These are phyloP conservation scores for Calephelis nemesis DNA, from an alignment of 1,140 invertebrate species.

Conservation along the genomic window DNA sequence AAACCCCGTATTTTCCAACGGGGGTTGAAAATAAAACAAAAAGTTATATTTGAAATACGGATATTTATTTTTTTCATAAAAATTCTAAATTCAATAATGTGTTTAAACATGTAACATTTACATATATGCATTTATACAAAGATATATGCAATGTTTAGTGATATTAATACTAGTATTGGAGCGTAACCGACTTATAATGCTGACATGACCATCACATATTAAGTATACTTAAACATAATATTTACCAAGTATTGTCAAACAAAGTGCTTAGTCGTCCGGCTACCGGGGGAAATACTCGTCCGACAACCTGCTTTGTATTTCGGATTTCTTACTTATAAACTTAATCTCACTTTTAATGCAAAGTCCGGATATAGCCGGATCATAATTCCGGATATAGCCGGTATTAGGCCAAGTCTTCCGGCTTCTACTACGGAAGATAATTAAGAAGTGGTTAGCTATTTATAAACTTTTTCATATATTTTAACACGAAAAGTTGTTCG, in stretches of 20 bases:
- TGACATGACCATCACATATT: slow-evolving; percentile 66
- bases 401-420: too few relatives aligned
- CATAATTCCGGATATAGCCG: too few relatives aligned
- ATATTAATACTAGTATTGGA: slow-evolving; percentile 76
- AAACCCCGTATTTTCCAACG: too few relatives aligned
- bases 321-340: too few relatives aligned
- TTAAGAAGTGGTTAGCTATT: too few relatives aligned
- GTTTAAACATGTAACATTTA: slow-evolving; percentile 80
- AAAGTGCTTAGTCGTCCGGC: slow-evolving; percentile 24
- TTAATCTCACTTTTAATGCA: too few relatives aligned
- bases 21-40: slow-evolving; percentile 53
- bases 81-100: slow-evolving; percentile 80
- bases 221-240: slow-evolving; percentile 75
- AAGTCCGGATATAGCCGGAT: too few relatives aligned
- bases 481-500: too few relatives aligned
- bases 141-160: slow-evolving; percentile 78
- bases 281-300: not conserved
- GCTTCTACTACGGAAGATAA: too few relatives aligned
- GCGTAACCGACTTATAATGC: slow-evolving; percentile 70
- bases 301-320: not conserved
- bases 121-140: slow-evolving; percentile 79
- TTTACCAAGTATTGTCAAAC: slow-evolving; percentile 76
- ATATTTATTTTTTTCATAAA: slow-evolving; percentile 78
- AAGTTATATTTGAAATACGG: slow-evolving; percentile 78
- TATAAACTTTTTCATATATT: too few relatives aligned